Base-by-base conservation (phyloP, 1,140 invertebrate species). In the Halesus radiatus region DNA sequence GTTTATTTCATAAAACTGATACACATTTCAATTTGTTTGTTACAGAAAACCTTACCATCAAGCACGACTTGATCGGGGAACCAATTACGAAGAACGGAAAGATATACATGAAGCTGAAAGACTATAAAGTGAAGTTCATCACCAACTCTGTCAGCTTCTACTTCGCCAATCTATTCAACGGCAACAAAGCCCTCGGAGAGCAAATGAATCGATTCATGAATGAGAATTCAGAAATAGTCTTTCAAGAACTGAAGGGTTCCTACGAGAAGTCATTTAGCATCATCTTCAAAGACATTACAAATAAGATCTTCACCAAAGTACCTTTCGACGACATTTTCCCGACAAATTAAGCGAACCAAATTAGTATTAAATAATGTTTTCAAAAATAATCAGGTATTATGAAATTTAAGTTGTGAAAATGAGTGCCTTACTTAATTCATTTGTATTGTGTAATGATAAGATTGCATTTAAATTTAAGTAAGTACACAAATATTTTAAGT, bases 161-260 rank as follows among this genome's bases (percentile, higher is more conserved):
- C 18, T 93, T 94, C 80, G 89, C 91, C 26, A 93, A 93, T 85
- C 87, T 93, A 1, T 93, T 93, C 84, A 88, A 90, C 76, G 92
- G 92, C 0, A 91, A 93, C 84, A 88, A 88, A 68, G 80, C 87
- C 20, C 86, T 93, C 3, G 91, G 92, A 76, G 88, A 91, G 15
- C 87, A 89, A 50, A 91, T 91, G 90, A 91, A 91, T 84, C 83
- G 87, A 15, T 93, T 94, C 84, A 85, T 94, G 1, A 93, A 94
- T 81, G 90, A 93, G 16, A 94, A 94, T 84, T 91, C 92, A 68
- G 90, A 93, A 20, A 85, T 92, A 1, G 89, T 94, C 0, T 93
- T 93, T 83, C 92, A 92, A 73, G 93, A 94, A 84, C 84, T 94
- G 32, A 91, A 92, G 81, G 86, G 88, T 7, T 88, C 92, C 0